Evolutionary conservation across 2,888 invertebrate genomes (phyloP), one percentile per base, ranked within the genome.

Genomic region (Ophion ventricosus): DNA sequence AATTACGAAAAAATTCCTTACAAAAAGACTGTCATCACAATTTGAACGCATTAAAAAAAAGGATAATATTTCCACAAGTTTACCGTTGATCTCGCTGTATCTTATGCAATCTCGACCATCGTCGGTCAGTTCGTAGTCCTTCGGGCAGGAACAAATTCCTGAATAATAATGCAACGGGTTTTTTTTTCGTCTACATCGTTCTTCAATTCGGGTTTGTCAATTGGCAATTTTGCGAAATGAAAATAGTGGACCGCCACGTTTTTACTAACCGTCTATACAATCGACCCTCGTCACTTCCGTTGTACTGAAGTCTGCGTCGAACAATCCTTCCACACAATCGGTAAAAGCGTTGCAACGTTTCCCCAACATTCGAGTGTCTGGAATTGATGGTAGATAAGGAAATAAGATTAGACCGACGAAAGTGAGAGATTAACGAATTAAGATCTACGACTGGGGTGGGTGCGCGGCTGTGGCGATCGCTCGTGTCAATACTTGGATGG

Each of bases 61-160:
- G 20, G 10, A 35, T 8, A 57, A 29, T 20, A 8, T 11, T 8
- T 17, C 7, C 7, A 56, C 25, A 43, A 63, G 25, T 35, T 29
- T 87, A 91, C 91, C 88, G 76, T 87, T 90, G 54, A 77, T 70
- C 49, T 90, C 90, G 74, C 89, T 90, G 85, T 87, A 91, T 79
- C 90, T 86, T 77, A 91, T 85, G 79, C 90, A 90, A 81, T 91
- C 91, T 56, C 86, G 88, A 54, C 82, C 81, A 59, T 90, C 88
- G 69, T 90, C 89, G 23, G 91, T 87, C 69, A 88, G 83, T 20
- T 86, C 90, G 78, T 92, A 92, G 79, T 89, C 88, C 54, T 87
- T 80, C 17, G 91, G 88, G 86, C 93, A 91, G 57, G 88, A 85
- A 87, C 92, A 92, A 3, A 86, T 83, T 7, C 88, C 92, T 92